Evolutionary conservation across 2,888 invertebrate species (phyloP).

Genomic region (Magallana nippona): DNA sequence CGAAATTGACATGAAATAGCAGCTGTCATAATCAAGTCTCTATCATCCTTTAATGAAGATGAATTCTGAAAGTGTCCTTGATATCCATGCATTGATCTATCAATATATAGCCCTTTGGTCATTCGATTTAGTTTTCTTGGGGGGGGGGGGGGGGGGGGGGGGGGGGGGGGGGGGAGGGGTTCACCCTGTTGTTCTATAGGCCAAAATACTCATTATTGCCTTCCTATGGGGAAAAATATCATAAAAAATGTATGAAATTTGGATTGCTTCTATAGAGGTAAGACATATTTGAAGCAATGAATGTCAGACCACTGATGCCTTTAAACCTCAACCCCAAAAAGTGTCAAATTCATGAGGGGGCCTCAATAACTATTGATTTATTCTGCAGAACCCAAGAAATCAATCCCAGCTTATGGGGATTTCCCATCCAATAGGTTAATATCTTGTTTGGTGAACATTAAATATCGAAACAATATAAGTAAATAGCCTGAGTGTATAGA

Average conservation of each 20-base stretch:
- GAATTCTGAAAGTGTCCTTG: not conserved
- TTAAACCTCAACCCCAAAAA: not conserved
- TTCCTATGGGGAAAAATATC: not conserved
- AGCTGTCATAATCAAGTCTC: constrained; percentile 2
- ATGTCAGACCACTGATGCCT: not conserved
- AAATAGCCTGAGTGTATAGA: not conserved
- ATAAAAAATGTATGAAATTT: not conserved
- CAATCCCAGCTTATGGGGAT: not conserved
- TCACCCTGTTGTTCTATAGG: too few relatives aligned
- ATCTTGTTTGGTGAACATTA: constrained; percentile 30
- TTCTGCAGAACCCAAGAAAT: not conserved
- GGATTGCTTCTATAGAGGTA: not conserved
- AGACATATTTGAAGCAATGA: not conserved
- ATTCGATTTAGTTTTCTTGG: too few relatives aligned
- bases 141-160: too few relatives aligned
- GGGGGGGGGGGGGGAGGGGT: too few relatives aligned
- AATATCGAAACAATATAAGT: not conserved
- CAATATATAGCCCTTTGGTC: not conserved
- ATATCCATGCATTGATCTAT: not conserved
- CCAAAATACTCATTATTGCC: not conserved
- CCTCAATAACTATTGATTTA: not conserved
- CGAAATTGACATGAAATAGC: not conserved
- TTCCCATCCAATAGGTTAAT: not conserved
- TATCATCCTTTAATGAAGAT: not conserved
- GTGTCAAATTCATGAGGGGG: constrained; percentile 9